Base-by-base conservation (phyloP, 2,888 invertebrate species). In the Deilephila porcellus region DNA sequence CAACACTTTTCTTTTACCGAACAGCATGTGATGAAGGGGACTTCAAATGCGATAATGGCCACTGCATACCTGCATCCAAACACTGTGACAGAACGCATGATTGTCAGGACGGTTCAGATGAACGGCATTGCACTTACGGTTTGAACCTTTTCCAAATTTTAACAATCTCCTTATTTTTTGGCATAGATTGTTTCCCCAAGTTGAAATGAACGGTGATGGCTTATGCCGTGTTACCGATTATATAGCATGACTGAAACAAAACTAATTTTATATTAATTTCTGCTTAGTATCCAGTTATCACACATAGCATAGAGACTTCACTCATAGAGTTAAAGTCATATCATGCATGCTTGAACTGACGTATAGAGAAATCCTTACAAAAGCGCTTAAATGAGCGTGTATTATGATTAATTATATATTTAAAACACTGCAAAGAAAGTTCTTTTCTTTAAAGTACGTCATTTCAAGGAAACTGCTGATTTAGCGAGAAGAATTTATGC, bases 41-140 rank as follows among this genome's bases (percentile, higher is more conserved):
- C 92, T 97, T 96, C 95, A 95, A 94, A 86, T 97, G 97, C 91
- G 92, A 93, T 86, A 96, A 95, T 88, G 96, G 96, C 87, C 91
- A 95, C 88, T 97, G 96, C 92, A 95, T 96, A 80, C 93, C 95
- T 80, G 87, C 89, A 80, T 91, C 90, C 81, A 94, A 93, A 85
- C 88, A 93, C 80, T 96, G 96, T 88, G 95, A 96, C 88, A 90
- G 94, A 82, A 91, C 91, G 84, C 89, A 89, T 86, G 95, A 96
- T 84, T 96, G 96, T 89, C 94, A 93, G 85, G 95, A 96, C 84
- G 90, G 93, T 84, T 95, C 95, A 74, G 96, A 96, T 86, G 96
- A 96, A 91, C 85, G 88, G 80, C 86, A 91, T 89, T 96, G 96
- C 91, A 88, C 86, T 80, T 91, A 94, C 88, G 94, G 94, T 94